Evolutionary conservation across 2,888 invertebrate genomes (phyloP), one percentile per base, ranked within the genome.

Genomic region (Lobophora halterata): DNA sequence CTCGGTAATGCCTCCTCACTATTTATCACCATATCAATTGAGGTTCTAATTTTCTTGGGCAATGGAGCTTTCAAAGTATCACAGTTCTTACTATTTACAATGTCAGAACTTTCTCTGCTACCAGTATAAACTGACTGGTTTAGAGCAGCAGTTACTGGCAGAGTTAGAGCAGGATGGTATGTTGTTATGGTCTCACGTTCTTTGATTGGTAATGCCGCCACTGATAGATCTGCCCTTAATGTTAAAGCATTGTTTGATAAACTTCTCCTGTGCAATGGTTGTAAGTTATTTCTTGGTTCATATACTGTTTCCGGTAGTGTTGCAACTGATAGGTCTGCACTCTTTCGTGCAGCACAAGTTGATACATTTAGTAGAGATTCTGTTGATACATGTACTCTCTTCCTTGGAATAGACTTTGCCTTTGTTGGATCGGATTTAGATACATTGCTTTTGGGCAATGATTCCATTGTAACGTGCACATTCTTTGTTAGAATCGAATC

Each of bases 1-100:
- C 13, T 7, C 5, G n/a, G 8, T 11, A 11, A 1, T 30, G 3
- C 30, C 8, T 13, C 16, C 11, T n/a, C 13, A 13, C 13, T 14
- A 14, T 19, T 29, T 13, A 6, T 11, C 7, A 11, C 19, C 8
- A 8, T 3, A 28, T 23, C 17, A 20, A 23, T 23, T 5, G n/a
- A 11, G 18, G 10, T 9, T 30, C 17, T 28, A 11, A 8, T 17
- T 28, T 18, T 34, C 21, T 41, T 35, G 6, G n/a, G 10, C 10
- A 17, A 10, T 13, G 26, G 19, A 18, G 9, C 4, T 24, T 18
- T 5, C n/a, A n/a, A n/a, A 21, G 10, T 3, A 6, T 7, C 12
- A 24, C 9, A 23, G 18, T 24, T 5, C 1, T 10, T 12, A 8
- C 16, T 20, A 9, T 12, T n/a, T 17, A n/a, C 23, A 9, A n/a